Percentiles rank a stretch among this genome's conserved stretches.
These are phyloP conservation scores for Chouioia cunea DNA, from an alignment of 2,888 invertebrate species.

Conservation along the genomic window DNA sequence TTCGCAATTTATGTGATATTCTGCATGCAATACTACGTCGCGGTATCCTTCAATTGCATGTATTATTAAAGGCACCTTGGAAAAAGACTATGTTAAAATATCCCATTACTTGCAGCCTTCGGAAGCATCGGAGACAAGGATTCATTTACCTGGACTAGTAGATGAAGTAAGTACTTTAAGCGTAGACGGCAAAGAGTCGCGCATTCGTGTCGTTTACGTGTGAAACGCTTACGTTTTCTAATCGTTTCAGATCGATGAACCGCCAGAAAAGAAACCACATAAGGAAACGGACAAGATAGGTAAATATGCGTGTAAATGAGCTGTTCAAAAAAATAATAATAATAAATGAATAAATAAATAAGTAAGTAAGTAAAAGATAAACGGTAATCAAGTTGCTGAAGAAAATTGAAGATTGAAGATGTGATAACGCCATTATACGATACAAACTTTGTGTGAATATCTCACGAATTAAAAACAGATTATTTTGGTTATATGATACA, in stretches of 20 bases:
- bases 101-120: conserved; percentile 73
- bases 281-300: conserved; percentile 66
- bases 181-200: too few relatives aligned
- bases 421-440: conserved; percentile 53
- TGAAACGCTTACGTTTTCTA: too few relatives aligned
- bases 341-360: conserved; percentile 34
- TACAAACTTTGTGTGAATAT: conserved; percentile 58
- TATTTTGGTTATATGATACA: conserved; percentile 67
- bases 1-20: conserved; percentile 46
- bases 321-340: conserved; percentile 46
- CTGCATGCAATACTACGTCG: background rate
- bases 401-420: conserved; percentile 37
- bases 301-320: conserved; percentile 63
- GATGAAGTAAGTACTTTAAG: conserved; percentile 69
- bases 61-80: conserved; percentile 12
- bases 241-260: conserved; percentile 64
- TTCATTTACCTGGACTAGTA: conserved; percentile 80
- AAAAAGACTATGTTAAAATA: conserved; percentile 13
- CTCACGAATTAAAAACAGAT: conserved; percentile 67
- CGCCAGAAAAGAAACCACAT: conserved; percentile 66
- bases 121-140: conserved; percentile 84
- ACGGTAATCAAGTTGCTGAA: conserved; percentile 37
- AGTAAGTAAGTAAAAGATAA: conserved; percentile 40
- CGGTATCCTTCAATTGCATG: conserved; percentile 26
- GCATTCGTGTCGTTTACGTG: too few relatives aligned